Evolutionary conservation across 2,888 invertebrate species (phyloP).

Genomic region (Tenthredo scrophulariae): DNA sequence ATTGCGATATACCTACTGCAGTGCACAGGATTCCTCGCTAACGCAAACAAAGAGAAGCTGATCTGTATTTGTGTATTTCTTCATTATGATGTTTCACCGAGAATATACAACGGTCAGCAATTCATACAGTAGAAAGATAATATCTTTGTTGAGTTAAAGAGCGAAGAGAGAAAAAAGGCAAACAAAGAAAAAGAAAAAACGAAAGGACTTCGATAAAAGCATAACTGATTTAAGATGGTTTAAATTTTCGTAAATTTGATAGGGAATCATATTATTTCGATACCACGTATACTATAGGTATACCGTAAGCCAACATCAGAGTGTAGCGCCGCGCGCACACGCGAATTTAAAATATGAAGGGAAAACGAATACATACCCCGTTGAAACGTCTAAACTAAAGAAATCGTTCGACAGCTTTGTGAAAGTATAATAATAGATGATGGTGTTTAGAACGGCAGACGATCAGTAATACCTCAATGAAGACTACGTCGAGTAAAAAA

Average conservation of each 20-base stretch:
- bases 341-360: not conserved
- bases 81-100: not conserved
- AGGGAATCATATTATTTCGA: not conserved
- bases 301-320: not conserved
- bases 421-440: not conserved
- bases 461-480: not conserved
- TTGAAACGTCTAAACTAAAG: not conserved
- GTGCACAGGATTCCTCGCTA: not conserved
- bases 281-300: not conserved
- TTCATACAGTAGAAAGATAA: not conserved
- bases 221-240: not conserved
- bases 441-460: not conserved
- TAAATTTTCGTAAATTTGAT: not conserved
- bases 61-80: not conserved
- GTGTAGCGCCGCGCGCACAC: not conserved
- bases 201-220: not conserved
- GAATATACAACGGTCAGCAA: not conserved
- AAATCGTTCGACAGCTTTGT: constrained; percentile 4
- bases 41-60: not conserved
- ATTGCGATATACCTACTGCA: not conserved
- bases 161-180: not conserved
- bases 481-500: not conserved
- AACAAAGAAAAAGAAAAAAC: not conserved
- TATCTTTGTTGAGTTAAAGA: not conserved
- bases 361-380: not conserved